phyloP scores from a whole-genome alignment of 2,113 vertebrate genomes.

The Bombycilla garrulus region DNA sequence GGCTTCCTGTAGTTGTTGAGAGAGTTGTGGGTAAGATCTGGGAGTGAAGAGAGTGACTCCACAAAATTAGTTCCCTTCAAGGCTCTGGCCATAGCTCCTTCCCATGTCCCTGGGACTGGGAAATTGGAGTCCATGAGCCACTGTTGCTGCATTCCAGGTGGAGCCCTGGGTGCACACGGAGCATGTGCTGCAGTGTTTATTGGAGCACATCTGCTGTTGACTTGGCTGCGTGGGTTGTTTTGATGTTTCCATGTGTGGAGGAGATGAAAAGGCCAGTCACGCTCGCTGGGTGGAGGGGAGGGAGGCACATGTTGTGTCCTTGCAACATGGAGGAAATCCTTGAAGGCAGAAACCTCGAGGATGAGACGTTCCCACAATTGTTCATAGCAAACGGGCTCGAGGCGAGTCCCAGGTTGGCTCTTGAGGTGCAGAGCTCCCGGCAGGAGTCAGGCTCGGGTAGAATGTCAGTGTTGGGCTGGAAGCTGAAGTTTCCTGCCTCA shows the following conservation, averaged over 20 bases:
- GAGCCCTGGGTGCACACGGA: rapidly evolving
- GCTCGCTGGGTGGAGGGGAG: neutral
- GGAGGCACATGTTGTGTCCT: neutral
- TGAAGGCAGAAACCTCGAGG: neutral
- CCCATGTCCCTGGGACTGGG: neutral
- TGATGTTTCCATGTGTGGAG: neutral
- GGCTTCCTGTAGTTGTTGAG: neutral
- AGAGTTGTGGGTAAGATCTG: neutral
- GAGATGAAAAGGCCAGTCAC: neutral
- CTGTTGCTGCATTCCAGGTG: neutral
- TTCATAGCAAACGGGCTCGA: neutral
- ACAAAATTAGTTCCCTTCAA: neutral
- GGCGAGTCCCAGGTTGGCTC: neutral
- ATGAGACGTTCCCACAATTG: neutral
- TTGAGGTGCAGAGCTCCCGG: neutral
- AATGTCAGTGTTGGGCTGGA: rapidly evolving
- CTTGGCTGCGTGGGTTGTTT: neutral
- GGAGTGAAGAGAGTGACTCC: neutral
- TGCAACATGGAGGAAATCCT: neutral
- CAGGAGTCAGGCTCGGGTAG: neutral
- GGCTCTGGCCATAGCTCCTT: neutral
- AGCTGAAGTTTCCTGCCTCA: neutral
- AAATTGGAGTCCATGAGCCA: rapidly evolving
- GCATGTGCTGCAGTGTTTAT: neutral
- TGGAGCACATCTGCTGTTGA: neutral